Evolutionary conservation across 2,797 vertebrate species (phyloP), one percentile per base, ranked within the genome.

Genomic region (Sylvia borin): DNA sequence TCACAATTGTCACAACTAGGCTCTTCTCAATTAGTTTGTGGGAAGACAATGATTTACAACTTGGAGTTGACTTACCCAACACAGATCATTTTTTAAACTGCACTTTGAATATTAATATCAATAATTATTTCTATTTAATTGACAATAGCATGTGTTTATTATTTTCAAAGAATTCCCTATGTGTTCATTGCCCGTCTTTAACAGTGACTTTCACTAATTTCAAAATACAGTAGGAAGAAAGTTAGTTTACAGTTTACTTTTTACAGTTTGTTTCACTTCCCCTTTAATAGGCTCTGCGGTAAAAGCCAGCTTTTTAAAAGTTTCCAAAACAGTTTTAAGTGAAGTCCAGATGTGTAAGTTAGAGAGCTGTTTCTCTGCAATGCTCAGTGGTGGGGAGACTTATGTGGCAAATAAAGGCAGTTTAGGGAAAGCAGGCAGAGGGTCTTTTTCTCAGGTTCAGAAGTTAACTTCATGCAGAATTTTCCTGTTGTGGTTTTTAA

Each of bases 271-370:
- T 93, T 88, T 81, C 29, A 72, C 64, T 90, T 93, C 42, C 29
- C 25, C 58, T 84, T 78, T 92, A 90, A 84, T 47, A 55, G 27
- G 14, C 57, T 48, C 34, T 67, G 45, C 90, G 38, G 45, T 53
- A 80, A 88, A 90, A 85, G 65, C 43, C 36, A 79, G 7, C 9
- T 31, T 21, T 3, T 58, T 16, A 24, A 58, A 58, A 88, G 45
- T 92, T 96, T 94, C 83, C 85, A 88, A 84, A 94, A 72, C 54
- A 81, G 29, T 77, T 88, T 60, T 43, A 86, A 94, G 79, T 70
- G 48, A 85, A 83, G 29, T 61, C 79, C 90, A 95, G 88, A 78
- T 90, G 70, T 36, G 24, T 75, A 53, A 53, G 42, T 64, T 34
- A 64, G 24, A 74, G 65, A 53, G 27, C 6, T 88, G 20, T 55